Base-by-base conservation (phyloP, 2,888 invertebrate species). In the Acrobasis suavella region DNA sequence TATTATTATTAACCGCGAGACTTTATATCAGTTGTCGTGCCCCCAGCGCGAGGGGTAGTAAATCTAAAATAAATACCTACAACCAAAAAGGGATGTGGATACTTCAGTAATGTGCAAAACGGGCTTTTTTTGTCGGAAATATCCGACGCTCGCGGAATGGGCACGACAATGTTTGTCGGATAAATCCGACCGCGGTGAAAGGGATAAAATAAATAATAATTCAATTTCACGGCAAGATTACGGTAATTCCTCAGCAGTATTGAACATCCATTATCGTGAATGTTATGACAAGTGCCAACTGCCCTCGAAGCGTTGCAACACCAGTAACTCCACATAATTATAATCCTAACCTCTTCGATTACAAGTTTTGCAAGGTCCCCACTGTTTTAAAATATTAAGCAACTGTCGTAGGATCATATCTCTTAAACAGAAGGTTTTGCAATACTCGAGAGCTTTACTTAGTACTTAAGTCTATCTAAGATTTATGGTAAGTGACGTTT, bases 321-420 rank as follows among this genome's bases (percentile, higher is more conserved):
- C 14, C 14, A 46, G n/a, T 42, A 56, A 56, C 42, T 55, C 56
- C 1, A 56, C 56, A 56, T 56, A 56, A 56, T 56, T 56, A 56
- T 56, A 56, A 56, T 56, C 56, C 17, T 42, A 56, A 22, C 14
- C 14, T 56, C 56, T 56, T 56, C 22, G 56, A 56, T 56, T 17
- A 42, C 22, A 62, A 58, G 58, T 62, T 46, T 58, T 15, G 39
- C 51, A 58, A 46, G 46, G 39, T 51, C 37, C 55, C 62, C 52
- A 46, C 42, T 50, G 46, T 62, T 62, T 62, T 62, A 62, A n/a
- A 62, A 62, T 56, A 58, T 62, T 62, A 52, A 46, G 58, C 15
- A 62, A 62, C 50, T 58, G 54, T 49, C 15, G n/a, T 55, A 55
- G 16, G 37, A 49, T 38, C 15, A 9, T 61, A 61, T 54, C 46